phyloP scores from a whole-genome alignment of 2,888 invertebrate genomes.

The Ormia ochracea region DNA sequence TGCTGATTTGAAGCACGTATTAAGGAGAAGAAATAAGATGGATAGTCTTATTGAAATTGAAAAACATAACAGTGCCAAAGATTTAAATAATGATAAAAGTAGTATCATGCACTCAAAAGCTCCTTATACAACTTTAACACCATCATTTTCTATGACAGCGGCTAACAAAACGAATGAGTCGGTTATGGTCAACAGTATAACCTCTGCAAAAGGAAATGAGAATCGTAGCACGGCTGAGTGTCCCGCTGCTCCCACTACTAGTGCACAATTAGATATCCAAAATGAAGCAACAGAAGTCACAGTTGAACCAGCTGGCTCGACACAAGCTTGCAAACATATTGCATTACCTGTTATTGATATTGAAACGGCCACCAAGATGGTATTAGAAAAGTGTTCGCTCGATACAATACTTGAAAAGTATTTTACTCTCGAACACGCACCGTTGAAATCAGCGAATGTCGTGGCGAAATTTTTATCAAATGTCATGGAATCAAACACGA shows the following conservation, averaged over 20 bases:
- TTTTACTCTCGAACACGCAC: slow-evolving; percentile 64
- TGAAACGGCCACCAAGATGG: slow-evolving; percentile 56
- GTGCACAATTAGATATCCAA: not conserved
- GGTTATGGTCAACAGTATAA: slow-evolving; percentile 66
- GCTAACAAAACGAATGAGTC: slow-evolving; percentile 48
- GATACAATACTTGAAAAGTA: slow-evolving; percentile 70
- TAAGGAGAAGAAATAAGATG: slow-evolving; percentile 71
- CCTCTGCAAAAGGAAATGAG: slow-evolving; percentile 69
- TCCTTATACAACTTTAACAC: slow-evolving; percentile 33
- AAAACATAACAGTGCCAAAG: slow-evolving; percentile 62
- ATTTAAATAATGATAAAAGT: slow-evolving; percentile 55
- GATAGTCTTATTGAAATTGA: slow-evolving; percentile 74
- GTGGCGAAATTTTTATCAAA: slow-evolving; percentile 71
- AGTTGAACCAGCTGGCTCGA: not conserved
- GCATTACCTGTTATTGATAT: slow-evolving; percentile 27
- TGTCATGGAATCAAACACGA: slow-evolving; percentile 70
- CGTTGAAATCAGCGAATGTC: slow-evolving; percentile 65
- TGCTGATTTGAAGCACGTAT: slow-evolving; percentile 65
- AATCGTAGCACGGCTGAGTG: slow-evolving; percentile 57
- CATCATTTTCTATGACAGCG: slow-evolving; percentile 5
- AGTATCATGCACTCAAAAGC: slow-evolving; percentile 50
- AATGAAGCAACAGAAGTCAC: not conserved
- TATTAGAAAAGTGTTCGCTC: slow-evolving; percentile 59
- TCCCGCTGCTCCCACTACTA: not conserved
- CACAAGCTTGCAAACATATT: slow-evolving; percentile 6